These are phyloP conservation scores for Tautogolabrus adspersus DNA, from an alignment of 2,113 vertebrate species.

Conservation along the genomic window DNA sequence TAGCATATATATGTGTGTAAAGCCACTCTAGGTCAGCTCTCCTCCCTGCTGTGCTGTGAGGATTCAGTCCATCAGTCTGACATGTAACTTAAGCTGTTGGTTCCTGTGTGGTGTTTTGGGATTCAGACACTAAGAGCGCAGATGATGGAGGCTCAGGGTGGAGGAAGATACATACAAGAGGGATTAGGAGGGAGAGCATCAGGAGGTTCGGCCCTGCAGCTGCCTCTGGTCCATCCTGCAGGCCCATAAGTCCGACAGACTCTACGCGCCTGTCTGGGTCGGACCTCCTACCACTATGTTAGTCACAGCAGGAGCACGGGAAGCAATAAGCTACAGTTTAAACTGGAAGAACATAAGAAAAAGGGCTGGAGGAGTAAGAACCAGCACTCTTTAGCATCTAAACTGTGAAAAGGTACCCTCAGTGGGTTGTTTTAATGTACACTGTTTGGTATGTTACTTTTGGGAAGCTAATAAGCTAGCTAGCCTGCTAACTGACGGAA, in stretches of 20 bases:
- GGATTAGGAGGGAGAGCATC: slow-evolving; percentile 13
- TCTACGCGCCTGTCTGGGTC: slow-evolving; percentile 24
- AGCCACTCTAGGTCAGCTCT: slow-evolving; percentile 34
- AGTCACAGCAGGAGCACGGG: not conserved
- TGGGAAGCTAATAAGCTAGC: slow-evolving; percentile 8
- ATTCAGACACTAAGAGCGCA: slow-evolving; percentile 43
- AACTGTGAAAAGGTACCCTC: not conserved
- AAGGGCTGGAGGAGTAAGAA: not conserved
- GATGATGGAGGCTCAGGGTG: slow-evolving; percentile 39
- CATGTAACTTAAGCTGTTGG: slow-evolving; percentile 66
- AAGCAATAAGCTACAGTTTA: slow-evolving; percentile 35
- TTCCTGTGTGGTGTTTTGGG: slow-evolving; percentile 65
- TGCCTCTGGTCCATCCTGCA: slow-evolving; percentile 16
- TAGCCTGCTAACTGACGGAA: slow-evolving; percentile 1
- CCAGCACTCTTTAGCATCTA: not conserved
- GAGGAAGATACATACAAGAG: slow-evolving; percentile 24
- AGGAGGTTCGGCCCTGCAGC: slow-evolving; percentile 36
- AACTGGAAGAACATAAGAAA: not conserved
- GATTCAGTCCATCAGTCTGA: slow-evolving; percentile 20
- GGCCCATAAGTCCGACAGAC: not conserved
- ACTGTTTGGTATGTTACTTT: no score
- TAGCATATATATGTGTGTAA: slow-evolving; percentile 28
- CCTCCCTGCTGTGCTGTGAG: slow-evolving; percentile 57
- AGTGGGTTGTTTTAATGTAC: not conserved
- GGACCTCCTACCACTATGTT: slow-evolving; percentile 18